Percentiles rank a stretch among this genome's conserved stretches.
Conservation (phyloP, 2,888 invertebrate species). For the Drosophila histrio region DNA sequence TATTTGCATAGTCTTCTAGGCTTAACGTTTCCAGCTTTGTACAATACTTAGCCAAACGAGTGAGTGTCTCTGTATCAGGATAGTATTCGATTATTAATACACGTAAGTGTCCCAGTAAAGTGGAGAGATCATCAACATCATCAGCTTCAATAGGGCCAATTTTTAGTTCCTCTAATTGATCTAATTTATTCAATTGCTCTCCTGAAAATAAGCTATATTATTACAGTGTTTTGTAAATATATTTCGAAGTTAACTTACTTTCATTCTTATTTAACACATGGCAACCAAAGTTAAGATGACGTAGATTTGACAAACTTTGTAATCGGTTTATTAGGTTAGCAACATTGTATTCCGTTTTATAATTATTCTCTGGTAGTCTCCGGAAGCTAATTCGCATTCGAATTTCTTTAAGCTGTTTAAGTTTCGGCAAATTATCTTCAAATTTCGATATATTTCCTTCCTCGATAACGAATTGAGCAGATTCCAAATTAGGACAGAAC, state of each 20-base stretch:
- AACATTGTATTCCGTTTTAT: too few species aligned
- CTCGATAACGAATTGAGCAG: not conserved
- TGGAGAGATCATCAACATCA: not conserved
- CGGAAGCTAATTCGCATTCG: not conserved
- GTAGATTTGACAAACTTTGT: not conserved
- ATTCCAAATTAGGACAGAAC: slow-evolving; percentile 3
- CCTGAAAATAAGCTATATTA: not conserved
- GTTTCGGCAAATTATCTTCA: not conserved
- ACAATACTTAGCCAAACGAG: not conserved
- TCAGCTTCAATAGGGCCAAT: not conserved
- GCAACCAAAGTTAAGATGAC: not conserved
- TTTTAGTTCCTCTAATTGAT: not conserved
- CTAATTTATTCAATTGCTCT: not conserved
- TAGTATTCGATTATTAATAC: not conserved
- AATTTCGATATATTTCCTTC: not conserved
- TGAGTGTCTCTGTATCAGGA: not conserved
- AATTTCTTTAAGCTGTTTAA: not conserved
- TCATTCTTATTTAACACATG: not conserved
- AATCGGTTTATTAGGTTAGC: not conserved
- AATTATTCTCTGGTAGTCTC: too few species aligned
- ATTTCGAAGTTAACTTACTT: not conserved
- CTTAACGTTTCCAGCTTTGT: not conserved
- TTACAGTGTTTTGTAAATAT: not conserved
- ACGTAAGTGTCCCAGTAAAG: not conserved
- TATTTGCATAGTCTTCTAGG: not conserved